These are phyloP conservation scores for Tethea ocularis DNA, from an alignment of 2,888 invertebrate species.

Conservation along the genomic window DNA sequence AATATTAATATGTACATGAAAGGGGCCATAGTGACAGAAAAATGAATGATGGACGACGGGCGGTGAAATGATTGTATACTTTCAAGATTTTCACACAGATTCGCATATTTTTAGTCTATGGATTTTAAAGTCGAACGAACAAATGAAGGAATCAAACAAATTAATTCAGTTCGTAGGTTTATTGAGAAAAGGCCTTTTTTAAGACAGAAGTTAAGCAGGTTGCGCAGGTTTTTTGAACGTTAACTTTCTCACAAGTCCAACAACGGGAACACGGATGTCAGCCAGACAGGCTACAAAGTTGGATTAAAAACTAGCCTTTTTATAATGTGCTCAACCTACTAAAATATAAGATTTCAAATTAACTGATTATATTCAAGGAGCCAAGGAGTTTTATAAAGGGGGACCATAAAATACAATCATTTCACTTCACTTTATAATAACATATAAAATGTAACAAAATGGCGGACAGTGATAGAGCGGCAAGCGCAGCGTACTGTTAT, in stretches of 20 bases:
- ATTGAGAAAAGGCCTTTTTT: no score
- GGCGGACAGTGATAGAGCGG: conserved; percentile 44
- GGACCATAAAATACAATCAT: conserved; percentile 42
- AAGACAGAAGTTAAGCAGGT: no score
- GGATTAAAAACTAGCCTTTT: no score
- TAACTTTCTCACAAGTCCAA: no score
- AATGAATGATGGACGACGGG: conserved; percentile 42
- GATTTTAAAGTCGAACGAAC: neutral
- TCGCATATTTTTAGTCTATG: neutral
- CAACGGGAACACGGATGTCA: no score
- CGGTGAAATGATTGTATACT: conserved; percentile 48
- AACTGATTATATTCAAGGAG: no score
- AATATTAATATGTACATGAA: conserved; percentile 46
- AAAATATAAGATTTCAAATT: neutral
- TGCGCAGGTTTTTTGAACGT: no score
- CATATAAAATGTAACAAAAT: conserved; percentile 26
- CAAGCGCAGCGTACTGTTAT: conserved; percentile 61
- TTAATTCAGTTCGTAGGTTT: no score
- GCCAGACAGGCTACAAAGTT: no score
- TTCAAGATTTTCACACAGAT: no score
- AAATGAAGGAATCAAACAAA: no score
- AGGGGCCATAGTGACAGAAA: conserved; percentile 44
- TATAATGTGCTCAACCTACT: no score
- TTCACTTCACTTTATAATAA: conserved; percentile 48
- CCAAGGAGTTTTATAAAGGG: neutral